Evolutionary conservation across 2,888 invertebrate species (phyloP), one percentile per base, ranked within the genome.

Genomic region (Trachelus iudaicus): DNA sequence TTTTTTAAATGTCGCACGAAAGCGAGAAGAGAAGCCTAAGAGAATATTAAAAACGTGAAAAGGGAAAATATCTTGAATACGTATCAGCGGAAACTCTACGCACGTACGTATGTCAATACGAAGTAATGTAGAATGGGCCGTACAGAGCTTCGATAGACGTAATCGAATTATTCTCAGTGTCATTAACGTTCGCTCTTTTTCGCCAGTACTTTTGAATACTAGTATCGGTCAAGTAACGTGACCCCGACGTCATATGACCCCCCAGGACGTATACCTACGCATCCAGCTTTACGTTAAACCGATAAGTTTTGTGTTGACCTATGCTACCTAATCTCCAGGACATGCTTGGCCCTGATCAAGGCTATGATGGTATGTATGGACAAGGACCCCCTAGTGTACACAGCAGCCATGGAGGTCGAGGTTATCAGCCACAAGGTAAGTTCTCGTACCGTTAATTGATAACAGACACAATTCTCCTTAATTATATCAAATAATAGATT

Each of bases 311-410:
- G 87, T 90, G 87, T 90, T 91, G 85, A 90, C 87, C 89, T 91
- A 89, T 95, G 83, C 81, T 90, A 89, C 90, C 86, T 88, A 87
- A 89, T 91, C 89, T 90, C 86, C 91, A 97, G 97, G 98, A 97
- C 92, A 96, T 97, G 95, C 95, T 97, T 92, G 96, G 95, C 91
- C 96, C 97, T 89, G 98, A 98, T 92, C 97, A 97, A 93, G 95
- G 96, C 90, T 98, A 97, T 94, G 98, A 98, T 92, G 96, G 96
- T 92, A 95, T 97, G 94, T 98, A 98, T 93, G 96, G 96, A 90
- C 97, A 97, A 92, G 96, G 97, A 91, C 97, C 97, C 87, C 97
- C 97, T 87, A 96, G 96, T 92, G 96, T 96, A 91, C 96, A 96
- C 93, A 95, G 96, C 93, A 95, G 95, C 90, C 95, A 96, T 87